A percentile compares a stretch with the other conserved stretches of the same genome.
Conservation (phyloP, 2,888 invertebrate species). For the Ormia ochracea region DNA sequence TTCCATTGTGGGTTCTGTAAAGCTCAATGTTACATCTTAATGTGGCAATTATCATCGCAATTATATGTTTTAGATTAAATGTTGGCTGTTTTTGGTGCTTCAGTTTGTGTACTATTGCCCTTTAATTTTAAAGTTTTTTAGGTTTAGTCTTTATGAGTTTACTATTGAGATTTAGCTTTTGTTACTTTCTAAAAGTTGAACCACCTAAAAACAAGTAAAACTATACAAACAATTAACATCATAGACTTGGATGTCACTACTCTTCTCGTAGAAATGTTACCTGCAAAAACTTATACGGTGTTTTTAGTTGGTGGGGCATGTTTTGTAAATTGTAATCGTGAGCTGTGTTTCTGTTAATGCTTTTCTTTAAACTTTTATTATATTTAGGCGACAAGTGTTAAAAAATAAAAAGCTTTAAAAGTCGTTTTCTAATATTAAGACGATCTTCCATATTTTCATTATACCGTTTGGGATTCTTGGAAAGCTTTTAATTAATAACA, state of each 20-base stretch:
- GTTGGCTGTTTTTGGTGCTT: conserved; percentile 31
- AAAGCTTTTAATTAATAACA: no score
- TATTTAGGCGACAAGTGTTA: background rate
- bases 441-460: no score
- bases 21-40: conserved; percentile 60
- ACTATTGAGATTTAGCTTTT: conserved; percentile 16
- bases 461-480: no score
- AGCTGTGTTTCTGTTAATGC: conserved; percentile 25
- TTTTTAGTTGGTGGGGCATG: conserved; percentile 14
- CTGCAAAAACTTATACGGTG: background rate
- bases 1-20: conserved; percentile 9
- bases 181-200: conserved; percentile 51
- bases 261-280: conserved; percentile 51
- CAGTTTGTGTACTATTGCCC: conserved; percentile 27
- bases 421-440: no score
- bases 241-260: conserved; percentile 48
- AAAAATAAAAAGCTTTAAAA: background rate
- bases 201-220: conserved; percentile 53
- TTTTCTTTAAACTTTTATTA: background rate
- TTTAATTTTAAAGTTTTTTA: conserved; percentile 40
- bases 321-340: conserved; percentile 43
- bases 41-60: conserved; percentile 67
- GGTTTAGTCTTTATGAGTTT: conserved; percentile 2
- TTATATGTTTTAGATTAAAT: conserved; percentile 65
- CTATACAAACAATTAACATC: conserved; percentile 51